A percentile compares a stretch with the other conserved stretches of the same genome.
Conservation (phyloP, 2,113 vertebrate genomes). For the Siniperca knerii region DNA sequence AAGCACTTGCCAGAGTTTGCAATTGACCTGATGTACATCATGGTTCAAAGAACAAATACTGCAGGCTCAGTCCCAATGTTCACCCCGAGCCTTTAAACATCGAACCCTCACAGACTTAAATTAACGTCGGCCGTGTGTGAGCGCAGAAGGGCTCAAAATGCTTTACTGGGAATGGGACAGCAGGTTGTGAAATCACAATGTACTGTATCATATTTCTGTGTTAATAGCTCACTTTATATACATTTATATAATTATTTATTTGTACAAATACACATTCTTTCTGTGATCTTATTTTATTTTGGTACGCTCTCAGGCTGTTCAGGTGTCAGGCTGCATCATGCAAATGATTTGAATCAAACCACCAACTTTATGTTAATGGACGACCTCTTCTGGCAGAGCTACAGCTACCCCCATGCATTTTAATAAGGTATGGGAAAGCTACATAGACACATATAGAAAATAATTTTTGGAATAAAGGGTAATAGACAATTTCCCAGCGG, state of each 20-base stretch:
- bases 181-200: slow-evolving; percentile 8
- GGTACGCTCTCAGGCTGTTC: neutral
- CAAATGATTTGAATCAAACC: neutral
- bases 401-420: neutral
- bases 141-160: slow-evolving; percentile 21
- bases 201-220: neutral
- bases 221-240: neutral
- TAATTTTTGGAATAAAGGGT: neutral
- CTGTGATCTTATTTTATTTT: neutral
- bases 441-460: neutral
- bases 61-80: slow-evolving; percentile 4
- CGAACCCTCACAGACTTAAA: slow-evolving; percentile 26
- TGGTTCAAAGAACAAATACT: slow-evolving; percentile 43
- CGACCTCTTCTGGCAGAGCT: neutral
- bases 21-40: slow-evolving; percentile 45
- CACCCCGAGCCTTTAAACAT: slow-evolving; percentile 35
- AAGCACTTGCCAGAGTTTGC: slow-evolving; percentile 56
- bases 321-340: too few relatives aligned
- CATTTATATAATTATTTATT: neutral
- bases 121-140: slow-evolving; percentile 18
- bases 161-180: slow-evolving; percentile 14
- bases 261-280: neutral
- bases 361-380: neutral
- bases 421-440: neutral
- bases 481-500: neutral